phyloP scores from a whole-genome alignment of 2,797 vertebrate genomes.

The Hippocampus kuda region DNA sequence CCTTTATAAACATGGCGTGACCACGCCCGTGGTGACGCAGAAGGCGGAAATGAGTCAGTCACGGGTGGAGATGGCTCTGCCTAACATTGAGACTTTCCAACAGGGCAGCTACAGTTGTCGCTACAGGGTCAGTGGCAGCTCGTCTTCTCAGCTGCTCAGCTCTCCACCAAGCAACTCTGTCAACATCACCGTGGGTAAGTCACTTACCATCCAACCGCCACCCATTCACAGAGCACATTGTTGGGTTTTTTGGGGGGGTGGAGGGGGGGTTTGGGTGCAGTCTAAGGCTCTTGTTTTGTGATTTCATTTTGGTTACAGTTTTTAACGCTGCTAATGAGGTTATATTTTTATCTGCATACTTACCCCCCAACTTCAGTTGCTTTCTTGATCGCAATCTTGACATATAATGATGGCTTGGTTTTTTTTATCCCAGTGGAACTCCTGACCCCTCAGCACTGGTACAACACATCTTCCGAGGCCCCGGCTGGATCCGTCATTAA shows the following conservation, averaged over 20 bases:
- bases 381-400: no score
- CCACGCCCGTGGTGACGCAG: slow-evolving; percentile 64
- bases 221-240: not conserved
- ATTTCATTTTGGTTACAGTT: not conserved
- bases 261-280: not conserved
- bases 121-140: slow-evolving; percentile 57
- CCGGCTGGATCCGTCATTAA: slow-evolving; percentile 61
- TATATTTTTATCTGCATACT: not conserved
- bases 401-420: not conserved
- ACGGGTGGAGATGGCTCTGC: slow-evolving; percentile 58
- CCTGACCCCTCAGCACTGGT: slow-evolving; percentile 69
- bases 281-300: not conserved
- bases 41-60: slow-evolving; percentile 57
- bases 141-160: slow-evolving; percentile 46
- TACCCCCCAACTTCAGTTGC: no score
- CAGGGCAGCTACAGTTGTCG: slow-evolving; percentile 70
- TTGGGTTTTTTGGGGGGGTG: not conserved
- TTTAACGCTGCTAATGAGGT: not conserved
- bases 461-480: slow-evolving; percentile 63
- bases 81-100: slow-evolving; percentile 59
- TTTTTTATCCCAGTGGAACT: slow-evolving; percentile 58
- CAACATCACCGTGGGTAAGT: slow-evolving; percentile 71
- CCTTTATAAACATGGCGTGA: slow-evolving; percentile 60
- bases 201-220: no score
- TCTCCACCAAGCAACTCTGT: slow-evolving; percentile 66